These are phyloP conservation scores for Ptychochromis oligacanthus DNA, from an alignment of 2,113 vertebrate species.

Conservation along the genomic window DNA sequence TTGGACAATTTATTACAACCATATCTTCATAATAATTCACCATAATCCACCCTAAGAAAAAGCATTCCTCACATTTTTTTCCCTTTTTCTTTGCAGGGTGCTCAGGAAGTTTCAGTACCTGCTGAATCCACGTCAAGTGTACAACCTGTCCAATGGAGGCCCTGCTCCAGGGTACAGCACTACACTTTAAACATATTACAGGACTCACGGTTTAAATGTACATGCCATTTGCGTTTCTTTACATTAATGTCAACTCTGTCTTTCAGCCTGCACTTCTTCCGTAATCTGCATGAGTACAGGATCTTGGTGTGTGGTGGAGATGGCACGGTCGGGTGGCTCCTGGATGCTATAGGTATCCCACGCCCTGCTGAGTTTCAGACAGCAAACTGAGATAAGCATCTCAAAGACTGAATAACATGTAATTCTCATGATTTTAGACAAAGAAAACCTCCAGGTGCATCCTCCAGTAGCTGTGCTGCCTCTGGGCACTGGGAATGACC, in stretches of 20 bases:
- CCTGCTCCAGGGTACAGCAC: constrained; percentile 83
- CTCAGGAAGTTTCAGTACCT: constrained; percentile 91
- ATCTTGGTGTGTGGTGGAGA: constrained; percentile 93
- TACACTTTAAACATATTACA: not conserved
- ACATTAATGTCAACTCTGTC: not conserved
- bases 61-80: too few relatives aligned
- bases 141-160: constrained; percentile 87
- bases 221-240: not conserved
- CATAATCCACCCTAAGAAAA: not conserved
- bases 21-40: too few relatives aligned
- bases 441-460: constrained; percentile 78
- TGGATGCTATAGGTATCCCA: constrained; percentile 87
- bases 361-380: not conserved
- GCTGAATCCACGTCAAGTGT: constrained; percentile 92
- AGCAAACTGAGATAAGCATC: not conserved
- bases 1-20: not conserved
- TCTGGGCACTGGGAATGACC: constrained; percentile 85
- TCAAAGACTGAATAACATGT: not conserved
- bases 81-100: constrained; percentile 77
- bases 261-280: constrained; percentile 88
- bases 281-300: constrained; percentile 82
- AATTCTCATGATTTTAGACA: constrained; percentile 77
- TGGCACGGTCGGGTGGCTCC: constrained; percentile 93
- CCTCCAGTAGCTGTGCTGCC: constrained; percentile 86
- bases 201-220: not conserved